phyloP scores from a whole-genome alignment of 2,113 vertebrate species.

The Paradoxurus hermaphroditus region DNA sequence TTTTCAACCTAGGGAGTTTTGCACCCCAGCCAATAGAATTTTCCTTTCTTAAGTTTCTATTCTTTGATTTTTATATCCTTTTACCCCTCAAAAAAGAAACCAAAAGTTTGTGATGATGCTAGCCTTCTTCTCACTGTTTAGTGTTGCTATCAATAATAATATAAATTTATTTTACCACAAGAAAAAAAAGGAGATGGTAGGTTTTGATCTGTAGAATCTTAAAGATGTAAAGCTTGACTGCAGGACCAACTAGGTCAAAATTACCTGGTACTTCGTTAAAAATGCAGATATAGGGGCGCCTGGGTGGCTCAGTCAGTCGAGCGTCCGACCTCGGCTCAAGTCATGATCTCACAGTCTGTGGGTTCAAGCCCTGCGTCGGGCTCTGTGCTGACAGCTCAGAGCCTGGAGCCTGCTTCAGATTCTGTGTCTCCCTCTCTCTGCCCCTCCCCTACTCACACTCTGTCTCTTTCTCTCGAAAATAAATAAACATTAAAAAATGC shows the following conservation, averaged over 20 bases:
- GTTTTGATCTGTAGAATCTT: not conserved
- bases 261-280: not conserved
- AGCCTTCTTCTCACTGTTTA: not conserved
- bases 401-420: too few relatives aligned
- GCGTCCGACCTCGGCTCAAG: too few relatives aligned
- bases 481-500: too few relatives aligned
- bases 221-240: not conserved
- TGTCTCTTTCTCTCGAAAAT: too few relatives aligned
- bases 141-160: not conserved
- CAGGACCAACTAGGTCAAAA: not conserved
- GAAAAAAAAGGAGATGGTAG: not conserved
- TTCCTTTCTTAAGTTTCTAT: not conserved
- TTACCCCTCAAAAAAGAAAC: not conserved
- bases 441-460: too few relatives aligned
- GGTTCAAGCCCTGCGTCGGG: too few relatives aligned
- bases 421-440: too few relatives aligned
- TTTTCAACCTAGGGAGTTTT: slow-evolving; percentile 32
- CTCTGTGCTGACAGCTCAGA: too few relatives aligned
- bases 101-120: not conserved
- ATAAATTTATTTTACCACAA: not conserved
- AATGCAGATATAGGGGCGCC: not conserved
- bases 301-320: too few relatives aligned
- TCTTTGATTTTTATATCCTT: not conserved
- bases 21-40: not conserved
- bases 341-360: too few relatives aligned